Evolutionary conservation across 2,113 vertebrate genomes (phyloP).

Genomic region (Narcine bancroftii): DNA sequence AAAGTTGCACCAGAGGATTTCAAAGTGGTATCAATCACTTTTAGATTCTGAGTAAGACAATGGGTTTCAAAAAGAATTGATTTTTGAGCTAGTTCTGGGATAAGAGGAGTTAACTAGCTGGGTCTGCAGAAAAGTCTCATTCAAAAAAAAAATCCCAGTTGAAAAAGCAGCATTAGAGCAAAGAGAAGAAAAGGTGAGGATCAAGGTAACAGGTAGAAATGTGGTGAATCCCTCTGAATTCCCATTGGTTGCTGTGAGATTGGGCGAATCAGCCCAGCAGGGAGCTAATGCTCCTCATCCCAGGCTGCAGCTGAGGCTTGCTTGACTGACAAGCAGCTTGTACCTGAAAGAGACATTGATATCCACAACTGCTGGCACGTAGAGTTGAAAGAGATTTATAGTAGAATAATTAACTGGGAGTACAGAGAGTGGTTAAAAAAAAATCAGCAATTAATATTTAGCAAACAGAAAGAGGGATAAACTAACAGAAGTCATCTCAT

Average conservation of each 20-base stretch:
- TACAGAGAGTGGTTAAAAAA: constrained; percentile 68
- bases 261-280: constrained; percentile 78
- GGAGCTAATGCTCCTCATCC: constrained; percentile 91
- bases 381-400: constrained; percentile 79
- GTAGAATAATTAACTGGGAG: constrained; percentile 77
- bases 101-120: not conserved
- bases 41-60: not conserved
- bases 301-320: constrained; percentile 86
- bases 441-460: constrained; percentile 72
- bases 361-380: constrained; percentile 75
- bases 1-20: not conserved
- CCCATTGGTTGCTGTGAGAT: constrained; percentile 71
- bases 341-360: constrained; percentile 65
- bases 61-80: not conserved
- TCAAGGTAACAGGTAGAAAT: constrained; percentile 79
- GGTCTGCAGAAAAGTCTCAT: constrained; percentile 4
- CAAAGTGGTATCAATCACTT: constrained; percentile 35
- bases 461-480: constrained; percentile 62
- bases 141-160: constrained; percentile 51
- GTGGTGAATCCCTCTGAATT: constrained; percentile 65
- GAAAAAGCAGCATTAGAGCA: constrained; percentile 73
- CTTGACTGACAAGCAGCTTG: constrained; percentile 81
- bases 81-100: not conserved
- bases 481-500: constrained; percentile 36
- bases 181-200: constrained; percentile 63